These are phyloP conservation scores for Rhinoraja longicauda DNA, from an alignment of 2,797 vertebrate genomes.

Conservation along the genomic window DNA sequence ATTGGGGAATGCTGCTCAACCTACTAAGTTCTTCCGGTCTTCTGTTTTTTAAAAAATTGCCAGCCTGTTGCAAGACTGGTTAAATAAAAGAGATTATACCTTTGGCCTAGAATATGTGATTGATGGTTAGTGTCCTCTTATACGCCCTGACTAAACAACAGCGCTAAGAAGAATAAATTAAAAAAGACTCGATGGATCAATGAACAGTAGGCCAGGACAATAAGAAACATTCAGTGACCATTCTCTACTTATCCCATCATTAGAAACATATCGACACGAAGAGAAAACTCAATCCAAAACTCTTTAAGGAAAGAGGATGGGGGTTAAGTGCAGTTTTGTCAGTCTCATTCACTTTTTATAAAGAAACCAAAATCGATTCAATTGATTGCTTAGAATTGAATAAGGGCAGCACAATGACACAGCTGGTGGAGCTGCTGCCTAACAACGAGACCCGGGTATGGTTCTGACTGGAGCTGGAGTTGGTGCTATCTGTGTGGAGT, in stretches of 20 bases:
- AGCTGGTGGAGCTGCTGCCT: no score
- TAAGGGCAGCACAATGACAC: no score
- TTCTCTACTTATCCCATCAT: not conserved
- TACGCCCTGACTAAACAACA: not conserved
- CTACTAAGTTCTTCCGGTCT: no score
- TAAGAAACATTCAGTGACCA: no score
- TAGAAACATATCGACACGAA: not conserved
- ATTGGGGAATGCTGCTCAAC: no score
- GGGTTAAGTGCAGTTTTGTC: not conserved
- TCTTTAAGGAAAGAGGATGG: not conserved
- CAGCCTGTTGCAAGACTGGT: not conserved
- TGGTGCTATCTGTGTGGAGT: no score
- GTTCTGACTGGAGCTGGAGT: no score
- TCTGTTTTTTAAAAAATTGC: not conserved
- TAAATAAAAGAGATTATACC: not conserved
- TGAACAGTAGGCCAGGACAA: not conserved
- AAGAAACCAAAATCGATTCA: not conserved
- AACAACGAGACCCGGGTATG: no score
- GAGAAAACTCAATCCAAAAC: not conserved
- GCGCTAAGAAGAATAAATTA: not conserved
- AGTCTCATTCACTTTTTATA: not conserved
- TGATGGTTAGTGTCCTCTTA: not conserved
- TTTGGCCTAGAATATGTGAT: not conserved
- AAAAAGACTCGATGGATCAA: not conserved
- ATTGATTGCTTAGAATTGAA: not conserved